phyloP scores from a whole-genome alignment of 2,797 vertebrate genomes.

The Anguilla obscura region DNA sequence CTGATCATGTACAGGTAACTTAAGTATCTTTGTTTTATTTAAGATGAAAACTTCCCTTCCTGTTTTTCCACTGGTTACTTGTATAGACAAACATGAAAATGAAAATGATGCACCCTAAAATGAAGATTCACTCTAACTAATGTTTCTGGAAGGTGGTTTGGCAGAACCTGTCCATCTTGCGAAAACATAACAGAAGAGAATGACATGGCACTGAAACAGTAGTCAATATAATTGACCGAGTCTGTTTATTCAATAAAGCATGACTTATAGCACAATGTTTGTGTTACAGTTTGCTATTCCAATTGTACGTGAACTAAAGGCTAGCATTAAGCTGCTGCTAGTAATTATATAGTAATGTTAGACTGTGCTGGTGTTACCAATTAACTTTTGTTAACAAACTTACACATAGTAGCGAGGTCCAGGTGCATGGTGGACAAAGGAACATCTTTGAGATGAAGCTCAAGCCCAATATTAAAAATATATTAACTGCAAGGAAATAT shows the following conservation, averaged over 20 bases:
- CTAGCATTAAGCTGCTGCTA: not conserved
- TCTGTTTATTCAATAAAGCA: not conserved
- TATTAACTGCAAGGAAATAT: not conserved
- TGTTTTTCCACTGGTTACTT: not conserved
- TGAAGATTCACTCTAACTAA: not conserved
- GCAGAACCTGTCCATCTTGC: not conserved
- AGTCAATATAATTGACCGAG: not conserved
- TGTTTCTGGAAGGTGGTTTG: not conserved
- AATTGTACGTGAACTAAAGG: not conserved
- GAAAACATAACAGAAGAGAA: not conserved
- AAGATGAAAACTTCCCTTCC: not conserved
- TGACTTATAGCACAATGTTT: not conserved
- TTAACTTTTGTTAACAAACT: not conserved
- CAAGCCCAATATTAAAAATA: not conserved
- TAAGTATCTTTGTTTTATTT: not conserved
- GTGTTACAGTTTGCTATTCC: not conserved
- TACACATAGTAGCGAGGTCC: not conserved
- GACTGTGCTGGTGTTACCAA: not conserved
- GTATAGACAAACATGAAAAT: not conserved
- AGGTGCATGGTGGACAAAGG: not conserved
- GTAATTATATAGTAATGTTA: not conserved
- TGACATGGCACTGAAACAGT: not conserved
- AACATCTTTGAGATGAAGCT: too few species aligned
- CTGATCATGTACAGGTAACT: not conserved
- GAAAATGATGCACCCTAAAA: not conserved